Conservation (phyloP, 1,140 invertebrate species). For the Drosophila serrata region DNA sequence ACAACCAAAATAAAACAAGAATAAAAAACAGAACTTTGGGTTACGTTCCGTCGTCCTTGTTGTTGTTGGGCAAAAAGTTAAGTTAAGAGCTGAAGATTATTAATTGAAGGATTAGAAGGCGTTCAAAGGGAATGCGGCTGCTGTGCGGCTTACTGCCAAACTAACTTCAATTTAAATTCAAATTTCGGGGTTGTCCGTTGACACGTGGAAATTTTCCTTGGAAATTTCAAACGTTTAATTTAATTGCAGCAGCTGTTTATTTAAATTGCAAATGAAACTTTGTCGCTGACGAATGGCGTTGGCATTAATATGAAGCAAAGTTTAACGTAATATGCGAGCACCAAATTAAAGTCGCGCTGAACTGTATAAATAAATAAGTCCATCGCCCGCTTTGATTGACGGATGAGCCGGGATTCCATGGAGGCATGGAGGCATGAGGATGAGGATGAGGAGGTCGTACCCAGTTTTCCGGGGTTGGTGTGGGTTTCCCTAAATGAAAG, state of each 20-base stretch:
- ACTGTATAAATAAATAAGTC: slow-evolving; percentile 60
- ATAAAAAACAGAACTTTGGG: slow-evolving; percentile 53
- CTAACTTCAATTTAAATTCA: slow-evolving; percentile 83
- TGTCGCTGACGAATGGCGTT: slow-evolving; percentile 68
- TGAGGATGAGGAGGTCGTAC: no score
- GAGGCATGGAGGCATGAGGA: neutral
- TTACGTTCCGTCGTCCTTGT: slow-evolving; percentile 28
- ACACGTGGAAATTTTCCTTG: slow-evolving; percentile 73
- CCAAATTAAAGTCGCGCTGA: slow-evolving; percentile 44
- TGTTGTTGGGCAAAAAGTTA: slow-evolving; percentile 51
- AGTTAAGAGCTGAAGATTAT: slow-evolving; percentile 73
- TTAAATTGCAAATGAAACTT: slow-evolving; percentile 75
- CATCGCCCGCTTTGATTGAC: slow-evolving; percentile 61
- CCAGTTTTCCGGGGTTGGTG: neutral
- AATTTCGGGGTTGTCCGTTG: slow-evolving; percentile 54
- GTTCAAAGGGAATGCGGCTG: slow-evolving; percentile 60
- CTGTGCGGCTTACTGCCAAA: slow-evolving; percentile 49
- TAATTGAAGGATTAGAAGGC: slow-evolving; percentile 83
- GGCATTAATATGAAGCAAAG: slow-evolving; percentile 66
- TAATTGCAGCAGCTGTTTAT: slow-evolving; percentile 78
- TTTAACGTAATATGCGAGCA: slow-evolving; percentile 20
- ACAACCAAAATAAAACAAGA: slow-evolving; percentile 1
- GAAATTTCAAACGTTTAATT: slow-evolving; percentile 77
- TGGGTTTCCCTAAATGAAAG: slow-evolving; percentile 42
- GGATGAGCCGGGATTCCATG: slow-evolving; percentile 14